phyloP scores from a whole-genome alignment of 2,113 vertebrate genomes.

The Lagopus muta region DNA sequence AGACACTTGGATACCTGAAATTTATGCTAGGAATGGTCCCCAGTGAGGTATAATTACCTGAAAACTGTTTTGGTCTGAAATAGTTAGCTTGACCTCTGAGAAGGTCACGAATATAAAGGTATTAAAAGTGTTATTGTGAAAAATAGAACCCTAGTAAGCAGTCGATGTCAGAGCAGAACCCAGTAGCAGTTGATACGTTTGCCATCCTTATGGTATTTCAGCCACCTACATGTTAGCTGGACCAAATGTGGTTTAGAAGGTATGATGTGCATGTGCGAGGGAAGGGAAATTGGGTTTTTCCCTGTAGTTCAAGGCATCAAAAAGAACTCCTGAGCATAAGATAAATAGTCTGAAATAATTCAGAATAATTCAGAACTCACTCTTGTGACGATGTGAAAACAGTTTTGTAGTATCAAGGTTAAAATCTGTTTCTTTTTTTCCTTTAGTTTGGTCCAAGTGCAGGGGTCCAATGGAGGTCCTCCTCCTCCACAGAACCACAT shows the following conservation, averaged over 20 bases:
- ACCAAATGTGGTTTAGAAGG: background rate
- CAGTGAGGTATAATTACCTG: background rate
- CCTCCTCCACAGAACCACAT: background rate
- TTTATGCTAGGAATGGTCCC: background rate
- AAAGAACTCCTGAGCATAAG: background rate
- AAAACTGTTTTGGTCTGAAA: background rate
- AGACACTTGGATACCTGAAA: background rate
- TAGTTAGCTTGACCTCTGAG: background rate
- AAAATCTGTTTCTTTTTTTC: accelerated
- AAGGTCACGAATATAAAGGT: background rate
- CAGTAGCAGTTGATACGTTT: background rate
- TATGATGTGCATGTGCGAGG: background rate
- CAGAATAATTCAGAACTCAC: background rate
- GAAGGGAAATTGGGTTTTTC: background rate
- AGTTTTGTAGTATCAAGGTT: background rate
- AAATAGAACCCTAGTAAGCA: background rate
- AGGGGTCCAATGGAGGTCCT: background rate
- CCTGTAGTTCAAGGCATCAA: background rate
- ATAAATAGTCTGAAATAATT: background rate
- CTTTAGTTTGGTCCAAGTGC: accelerated
- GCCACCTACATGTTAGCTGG: background rate
- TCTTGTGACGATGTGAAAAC: background rate
- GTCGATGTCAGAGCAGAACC: background rate
- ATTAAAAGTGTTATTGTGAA: background rate
- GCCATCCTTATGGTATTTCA: background rate